A percentile compares a stretch with the other conserved stretches of the same genome.
These are phyloP conservation scores for Coracopsis vasa DNA, from an alignment of 2,113 vertebrate genomes.

Conservation along the genomic window DNA sequence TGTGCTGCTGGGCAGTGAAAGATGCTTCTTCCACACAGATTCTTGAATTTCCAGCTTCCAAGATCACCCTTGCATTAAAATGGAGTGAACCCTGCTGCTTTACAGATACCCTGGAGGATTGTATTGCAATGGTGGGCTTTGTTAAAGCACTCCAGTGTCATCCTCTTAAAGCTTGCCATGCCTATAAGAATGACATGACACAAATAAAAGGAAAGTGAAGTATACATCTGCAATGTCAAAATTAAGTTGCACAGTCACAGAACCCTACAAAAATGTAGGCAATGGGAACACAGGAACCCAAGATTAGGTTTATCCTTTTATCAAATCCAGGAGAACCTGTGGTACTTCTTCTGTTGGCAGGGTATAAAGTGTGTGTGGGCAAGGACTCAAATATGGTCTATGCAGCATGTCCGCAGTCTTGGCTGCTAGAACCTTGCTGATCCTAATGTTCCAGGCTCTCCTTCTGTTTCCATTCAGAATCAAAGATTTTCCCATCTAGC, in stretches of 20 bases:
- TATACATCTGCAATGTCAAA: not conserved
- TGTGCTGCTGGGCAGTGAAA: not conserved
- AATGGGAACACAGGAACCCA: not conserved
- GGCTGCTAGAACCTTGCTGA: not conserved
- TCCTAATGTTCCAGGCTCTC: not conserved
- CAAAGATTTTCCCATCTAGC: not conserved
- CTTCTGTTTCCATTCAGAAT: not conserved
- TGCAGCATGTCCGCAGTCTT: not conserved
- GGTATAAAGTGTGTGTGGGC: not conserved
- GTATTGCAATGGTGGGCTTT: not conserved
- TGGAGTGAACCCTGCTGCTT: not conserved
- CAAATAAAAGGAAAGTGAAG: not conserved
- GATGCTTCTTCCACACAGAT: rapidly evolving
- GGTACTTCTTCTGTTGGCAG: not conserved
- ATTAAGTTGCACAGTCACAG: not conserved
- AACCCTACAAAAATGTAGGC: not conserved
- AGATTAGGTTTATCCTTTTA: not conserved
- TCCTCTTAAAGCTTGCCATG: not conserved
- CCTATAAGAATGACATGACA: not conserved
- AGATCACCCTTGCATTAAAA: not conserved
- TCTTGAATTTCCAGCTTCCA: not conserved
- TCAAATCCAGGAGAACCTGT: not conserved
- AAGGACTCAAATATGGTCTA: not conserved
- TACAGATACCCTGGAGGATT: not conserved
- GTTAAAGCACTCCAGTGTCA: not conserved